Evolutionary conservation across 2,113 vertebrate species (phyloP), one percentile per base, ranked within the genome.

Genomic region (Petrocephalus zakoni): DNA sequence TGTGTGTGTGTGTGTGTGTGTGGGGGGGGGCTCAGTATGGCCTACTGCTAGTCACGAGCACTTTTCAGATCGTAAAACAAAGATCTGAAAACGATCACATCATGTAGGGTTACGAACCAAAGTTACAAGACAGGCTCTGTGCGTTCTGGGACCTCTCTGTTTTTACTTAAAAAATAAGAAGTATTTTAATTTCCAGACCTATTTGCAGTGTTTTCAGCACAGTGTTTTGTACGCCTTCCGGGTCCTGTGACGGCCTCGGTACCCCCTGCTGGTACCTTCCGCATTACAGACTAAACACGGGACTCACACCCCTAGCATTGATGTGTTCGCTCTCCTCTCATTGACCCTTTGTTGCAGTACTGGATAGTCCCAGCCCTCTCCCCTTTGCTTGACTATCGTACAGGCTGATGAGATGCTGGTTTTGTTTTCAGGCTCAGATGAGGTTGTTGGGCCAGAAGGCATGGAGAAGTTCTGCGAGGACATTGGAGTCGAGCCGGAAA

Each of bases 391-490:
- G 0, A 29, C 29, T 53, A n/a, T 22, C 9, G 34, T 58, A 37
- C 37, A 61, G 37, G 42, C 85, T 58, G 56, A 9, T 46, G 61
- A 34, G 8, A 85, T 85, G 17, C 29, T 61, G 37, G 56, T 25
- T 47, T 4, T 87, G 17, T 13, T 61, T 52, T 55, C 49, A 98
- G 97, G 96, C 92, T 93, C 96, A 0, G 97, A 98, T 96, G 97
- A 98, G 93, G 94, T 98, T 93, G 95, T 99, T 75, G 98, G 97
- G 56, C 98, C 98, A 0, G 98, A 99, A 94, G 97, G 97, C 94
- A 99, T 99, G 97, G 98, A 98, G 94, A 98, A 97, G 92, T 99
- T 99, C 95, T 99, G 98, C 94, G 96, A 99, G 94, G 98, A 99
- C 93, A 98, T 99, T 4, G 97, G 96, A 3, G 97, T 99, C 88